These are phyloP conservation scores for Acleris laterana DNA, from an alignment of 2,888 invertebrate genomes.

Conservation along the genomic window DNA sequence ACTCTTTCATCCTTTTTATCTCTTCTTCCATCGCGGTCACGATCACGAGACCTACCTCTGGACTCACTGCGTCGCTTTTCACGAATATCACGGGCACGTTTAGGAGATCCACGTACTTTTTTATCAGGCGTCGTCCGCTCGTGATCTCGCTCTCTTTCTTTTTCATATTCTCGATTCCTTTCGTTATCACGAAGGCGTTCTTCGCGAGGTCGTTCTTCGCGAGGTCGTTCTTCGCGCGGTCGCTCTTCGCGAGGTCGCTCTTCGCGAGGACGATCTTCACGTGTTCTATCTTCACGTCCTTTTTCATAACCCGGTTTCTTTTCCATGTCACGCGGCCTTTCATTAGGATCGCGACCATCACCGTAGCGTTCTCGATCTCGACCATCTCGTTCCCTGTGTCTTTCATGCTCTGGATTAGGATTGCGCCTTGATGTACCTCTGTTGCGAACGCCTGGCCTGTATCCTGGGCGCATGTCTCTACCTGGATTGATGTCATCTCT, in stretches of 20 bases:
- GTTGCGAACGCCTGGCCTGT: constrained; percentile 60
- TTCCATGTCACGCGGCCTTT: constrained; percentile 72
- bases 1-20: constrained; percentile 81
- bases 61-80: constrained; percentile 78
- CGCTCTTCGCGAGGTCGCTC: constrained; percentile 63
- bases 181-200: constrained; percentile 58
- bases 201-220: too few relatives aligned
- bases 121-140: constrained; percentile 74
- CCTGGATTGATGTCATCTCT: constrained; percentile 65
- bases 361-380: constrained; percentile 71
- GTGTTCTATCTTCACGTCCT: constrained; percentile 62
- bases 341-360: constrained; percentile 67
- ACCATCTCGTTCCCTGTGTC: constrained; percentile 73
- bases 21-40: constrained; percentile 79
- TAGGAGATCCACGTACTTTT: constrained; percentile 69
- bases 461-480: constrained; percentile 65
- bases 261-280: constrained; percentile 57
- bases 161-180: constrained; percentile 67
- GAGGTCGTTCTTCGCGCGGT: too few relatives aligned
- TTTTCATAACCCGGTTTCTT: constrained; percentile 63
- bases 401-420: constrained; percentile 66
- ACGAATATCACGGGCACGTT: constrained; percentile 66
- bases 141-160: constrained; percentile 70
- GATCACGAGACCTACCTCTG: constrained; percentile 74
- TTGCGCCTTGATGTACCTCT: constrained; percentile 68